phyloP scores from a whole-genome alignment of 2,797 vertebrate genomes.

The Thamnophis elegans region DNA sequence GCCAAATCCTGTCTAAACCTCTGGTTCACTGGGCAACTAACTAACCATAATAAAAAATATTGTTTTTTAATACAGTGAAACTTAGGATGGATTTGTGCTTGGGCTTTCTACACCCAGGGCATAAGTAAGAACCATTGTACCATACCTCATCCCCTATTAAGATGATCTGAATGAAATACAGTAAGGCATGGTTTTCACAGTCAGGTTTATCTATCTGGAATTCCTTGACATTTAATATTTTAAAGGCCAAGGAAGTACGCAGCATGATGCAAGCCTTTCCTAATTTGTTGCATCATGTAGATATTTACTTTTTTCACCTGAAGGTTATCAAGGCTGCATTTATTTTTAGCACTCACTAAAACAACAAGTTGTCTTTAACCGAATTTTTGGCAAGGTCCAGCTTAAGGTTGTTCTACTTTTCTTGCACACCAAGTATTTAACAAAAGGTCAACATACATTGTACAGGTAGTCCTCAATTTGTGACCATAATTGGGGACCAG shows the following conservation, averaged over 20 bases:
- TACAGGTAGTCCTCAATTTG: neutral
- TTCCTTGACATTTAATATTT: neutral
- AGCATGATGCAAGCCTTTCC: conserved; percentile 32
- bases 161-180: neutral
- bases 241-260: neutral
- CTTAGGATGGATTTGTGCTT: neutral
- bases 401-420: neutral
- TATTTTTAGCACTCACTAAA: conserved; percentile 48
- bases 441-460: neutral
- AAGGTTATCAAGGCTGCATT: conserved; percentile 40
- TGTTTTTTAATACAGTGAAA: neutral
- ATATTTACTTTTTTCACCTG: conserved; percentile 42
- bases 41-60: neutral
- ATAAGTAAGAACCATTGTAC: neutral
- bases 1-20: neutral
- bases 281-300: conserved; percentile 44
- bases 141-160: neutral
- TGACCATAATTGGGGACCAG: neutral
- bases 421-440: neutral
- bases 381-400: neutral
- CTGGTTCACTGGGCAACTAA: neutral
- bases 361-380: neutral
- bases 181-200: neutral
- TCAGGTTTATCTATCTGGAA: neutral
- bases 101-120: neutral